Evolutionary conservation across 2,113 vertebrate species (phyloP).

Genomic region (Helogale parvula): DNA sequence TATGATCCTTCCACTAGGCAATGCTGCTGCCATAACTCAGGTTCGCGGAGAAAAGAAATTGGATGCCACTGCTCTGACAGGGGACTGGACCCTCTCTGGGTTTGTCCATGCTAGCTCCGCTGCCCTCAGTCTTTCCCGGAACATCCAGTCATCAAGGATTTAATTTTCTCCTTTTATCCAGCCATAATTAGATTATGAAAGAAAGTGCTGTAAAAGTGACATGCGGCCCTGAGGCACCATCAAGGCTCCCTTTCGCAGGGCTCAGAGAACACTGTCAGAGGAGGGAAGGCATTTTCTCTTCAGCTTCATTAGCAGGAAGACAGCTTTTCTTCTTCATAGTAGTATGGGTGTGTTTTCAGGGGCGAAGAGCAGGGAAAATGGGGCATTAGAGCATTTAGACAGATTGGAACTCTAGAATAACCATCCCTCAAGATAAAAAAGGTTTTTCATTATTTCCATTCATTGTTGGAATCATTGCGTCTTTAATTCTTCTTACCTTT

Average conservation of each 20-base stretch:
- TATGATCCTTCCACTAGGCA: background rate
- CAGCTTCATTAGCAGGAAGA: background rate
- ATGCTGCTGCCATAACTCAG: background rate
- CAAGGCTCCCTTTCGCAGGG: background rate
- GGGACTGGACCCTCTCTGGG: background rate
- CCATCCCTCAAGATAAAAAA: background rate
- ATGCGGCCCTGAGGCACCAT: background rate
- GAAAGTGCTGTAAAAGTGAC: background rate
- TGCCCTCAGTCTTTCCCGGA: background rate
- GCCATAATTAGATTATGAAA: background rate
- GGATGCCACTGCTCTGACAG: background rate
- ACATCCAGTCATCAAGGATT: background rate
- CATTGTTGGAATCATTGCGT: background rate
- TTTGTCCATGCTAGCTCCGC: background rate
- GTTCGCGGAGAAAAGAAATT: background rate
- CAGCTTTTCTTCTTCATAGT: background rate
- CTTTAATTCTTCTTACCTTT: background rate
- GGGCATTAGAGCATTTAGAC: background rate
- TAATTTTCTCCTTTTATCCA: conserved; percentile 13
- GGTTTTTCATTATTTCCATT: background rate
- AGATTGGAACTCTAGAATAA: background rate
- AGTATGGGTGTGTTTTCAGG: background rate
- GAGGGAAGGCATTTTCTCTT: background rate
- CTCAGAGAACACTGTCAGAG: background rate
- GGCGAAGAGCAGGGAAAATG: background rate